A percentile compares a stretch with the other conserved stretches of the same genome.
Conservation (phyloP, 23 tunicate species). For the Trididemnum clinides region DNA sequence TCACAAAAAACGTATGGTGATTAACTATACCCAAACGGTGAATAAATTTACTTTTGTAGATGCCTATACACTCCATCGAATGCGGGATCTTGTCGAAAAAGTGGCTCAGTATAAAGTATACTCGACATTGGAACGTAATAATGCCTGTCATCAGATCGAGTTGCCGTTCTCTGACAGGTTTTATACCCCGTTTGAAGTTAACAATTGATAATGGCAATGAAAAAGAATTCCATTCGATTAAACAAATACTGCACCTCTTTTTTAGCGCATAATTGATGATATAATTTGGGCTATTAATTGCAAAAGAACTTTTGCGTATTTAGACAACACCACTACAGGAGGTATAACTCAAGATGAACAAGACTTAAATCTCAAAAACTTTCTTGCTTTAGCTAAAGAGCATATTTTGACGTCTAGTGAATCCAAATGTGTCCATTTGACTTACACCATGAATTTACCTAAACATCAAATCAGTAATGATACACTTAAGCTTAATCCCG, state of each 20-base stretch:
- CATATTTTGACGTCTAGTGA: conserved; percentile 12
- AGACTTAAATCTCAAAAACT: conserved; percentile 19
- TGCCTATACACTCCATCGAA: conserved; percentile 2
- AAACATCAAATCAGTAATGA: not conserved
- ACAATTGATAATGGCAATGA: conserved; percentile 6
- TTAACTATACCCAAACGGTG: conserved; percentile 6
- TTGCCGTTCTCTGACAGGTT: not conserved
- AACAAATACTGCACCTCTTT: conserved; percentile 26
- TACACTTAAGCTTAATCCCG: conserved; percentile 12
- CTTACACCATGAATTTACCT: not conserved
- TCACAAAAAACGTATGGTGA: conserved; percentile 31
- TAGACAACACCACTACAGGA: conserved; percentile 38
- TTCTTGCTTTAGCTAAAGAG: not conserved
- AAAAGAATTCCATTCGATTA: conserved; percentile 25
- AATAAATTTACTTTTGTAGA: not conserved
- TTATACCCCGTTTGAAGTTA: conserved; percentile 20
- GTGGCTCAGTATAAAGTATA: conserved; percentile 6
- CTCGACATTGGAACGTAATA: conserved; percentile 1
- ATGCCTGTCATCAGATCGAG: conserved; percentile 24
- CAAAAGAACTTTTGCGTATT: conserved; percentile 18
- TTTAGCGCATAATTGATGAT: conserved; percentile 20
- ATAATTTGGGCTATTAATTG: not conserved
- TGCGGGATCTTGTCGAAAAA: not conserved
- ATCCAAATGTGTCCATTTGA: not conserved
- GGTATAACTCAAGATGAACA: conserved; percentile 39